Base-by-base conservation (phyloP, 2,888 invertebrate species). In the Lasioglossum malachurum region DNA sequence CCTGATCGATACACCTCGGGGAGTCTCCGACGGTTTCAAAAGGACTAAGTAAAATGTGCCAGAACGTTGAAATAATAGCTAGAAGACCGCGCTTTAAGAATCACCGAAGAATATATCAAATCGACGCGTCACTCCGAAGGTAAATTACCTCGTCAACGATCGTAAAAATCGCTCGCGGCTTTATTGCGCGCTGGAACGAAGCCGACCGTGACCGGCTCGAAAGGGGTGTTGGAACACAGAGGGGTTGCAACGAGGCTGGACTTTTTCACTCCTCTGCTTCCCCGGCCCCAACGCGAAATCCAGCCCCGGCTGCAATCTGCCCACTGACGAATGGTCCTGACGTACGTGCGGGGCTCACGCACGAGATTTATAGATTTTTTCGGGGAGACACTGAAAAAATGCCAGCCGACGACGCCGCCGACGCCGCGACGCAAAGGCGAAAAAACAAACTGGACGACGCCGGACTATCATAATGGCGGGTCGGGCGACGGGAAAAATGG, bases 271-370 rank as follows among this genome's bases (percentile, higher is more conserved):
- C 67, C 31, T 31, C 41, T 75, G 44, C 44, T 44, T 4, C 46
- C 46, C 46, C 4, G 16, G 16, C 4, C 16, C 46, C 46, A 4
- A 14, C 57, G 31, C 49, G 49, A 35, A 73, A 73, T 49, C 35
- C 23, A 49, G 73, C 27, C 60, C 80, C 72, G 64, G 71, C 88
- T 69, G 84, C 89, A 88, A 89, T 89, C 89, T 86, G 89, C 83
- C 83, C 88, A 78, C 89, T 89, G 91, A 90, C 89, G 90, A 88
- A 88, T 89, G 91, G 87, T 88, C 83, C 87, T 89, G 91, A 89
- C 83, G 88, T 91, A 87, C 78, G 86, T 82, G 86, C 49, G 67
- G 71, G 78, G 49, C 49, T 57, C 88, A 74, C 84, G 81, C 82
- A 82, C 78, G 88, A 87, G 87, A 91, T 89, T 85, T 90, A 91